Evolutionary conservation across 2,888 invertebrate species (phyloP), one percentile per base, ranked within the genome.

Genomic region (Dysmachus trigonus): DNA sequence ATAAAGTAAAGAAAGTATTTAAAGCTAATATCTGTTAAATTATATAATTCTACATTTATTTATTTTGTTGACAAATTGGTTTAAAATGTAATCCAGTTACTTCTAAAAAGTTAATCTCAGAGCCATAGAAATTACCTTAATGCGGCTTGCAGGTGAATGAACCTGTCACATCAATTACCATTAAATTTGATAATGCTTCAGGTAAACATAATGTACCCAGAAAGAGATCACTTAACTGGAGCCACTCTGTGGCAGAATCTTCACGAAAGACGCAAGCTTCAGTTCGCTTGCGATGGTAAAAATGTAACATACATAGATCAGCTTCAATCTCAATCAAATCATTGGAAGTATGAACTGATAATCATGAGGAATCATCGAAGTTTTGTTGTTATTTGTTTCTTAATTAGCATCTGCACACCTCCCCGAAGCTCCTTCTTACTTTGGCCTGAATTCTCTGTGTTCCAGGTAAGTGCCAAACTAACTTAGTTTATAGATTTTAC

Each of bases 371-470:
- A 15, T 77, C 22, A 30, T 27, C 41, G 51, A 33, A 81, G 8
- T 30, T n/a, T 33, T 18, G 27, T 53, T 1, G 10, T 62, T 53
- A 81, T 81, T 81, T 53, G 53, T 33, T 53, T 33, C 31, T 62
- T 81, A 81, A 81, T 81, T 81, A 81, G 81, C 53, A 35, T 81
- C 35, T 53, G 30, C 7, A 33, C 62, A 30, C 81, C 81, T 27
- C 30, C 41, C 8, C 38, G 13, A 15, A 27, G 71, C 7, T 72
- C 35, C 10, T 83, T 38, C n/a, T 41, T 83, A 13, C 30, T 83
- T 15, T 83, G 83, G 83, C 83, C 83, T 7, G 72, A 72, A 72
- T 83, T 83, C 27, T 72, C 83, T 6, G 71, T 71, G 27, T 38
- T 83, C 30, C 83, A 83, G 83, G 83, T 83, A 71, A 53, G 31